phyloP scores from a whole-genome alignment of 1,140 invertebrate species.

The Drosophila oshimai region DNA sequence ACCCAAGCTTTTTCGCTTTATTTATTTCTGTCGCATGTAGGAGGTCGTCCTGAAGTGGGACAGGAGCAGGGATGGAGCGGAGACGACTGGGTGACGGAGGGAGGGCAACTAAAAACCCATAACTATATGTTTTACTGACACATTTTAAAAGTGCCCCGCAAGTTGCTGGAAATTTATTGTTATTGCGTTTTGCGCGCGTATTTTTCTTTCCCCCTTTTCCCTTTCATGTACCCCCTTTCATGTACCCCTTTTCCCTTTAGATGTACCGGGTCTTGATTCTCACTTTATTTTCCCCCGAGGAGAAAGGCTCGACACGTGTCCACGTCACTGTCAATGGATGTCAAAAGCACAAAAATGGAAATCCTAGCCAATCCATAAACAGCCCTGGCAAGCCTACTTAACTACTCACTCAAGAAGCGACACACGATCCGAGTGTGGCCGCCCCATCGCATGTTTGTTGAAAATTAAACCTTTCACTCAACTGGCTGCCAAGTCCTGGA shows the following conservation, averaged over 20 bases:
- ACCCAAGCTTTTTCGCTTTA: slow-evolving; percentile 30
- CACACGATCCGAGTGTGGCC: slow-evolving; percentile 28
- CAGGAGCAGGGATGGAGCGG: too few relatives aligned
- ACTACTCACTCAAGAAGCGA: slow-evolving; percentile 65
- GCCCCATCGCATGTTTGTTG: slow-evolving; percentile 52
- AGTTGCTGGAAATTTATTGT: slow-evolving; percentile 70
- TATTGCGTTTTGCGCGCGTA: slow-evolving; percentile 62
- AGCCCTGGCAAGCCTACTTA: slow-evolving; percentile 70
- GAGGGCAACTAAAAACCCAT: slow-evolving; percentile 64
- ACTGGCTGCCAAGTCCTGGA: slow-evolving; percentile 42
- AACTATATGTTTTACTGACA: slow-evolving; percentile 76
- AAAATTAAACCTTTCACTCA: slow-evolving; percentile 74
- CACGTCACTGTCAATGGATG: slow-evolving; percentile 70
- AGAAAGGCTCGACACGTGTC: slow-evolving; percentile 58
- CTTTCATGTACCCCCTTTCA: too few relatives aligned
- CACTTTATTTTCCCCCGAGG: not conserved
- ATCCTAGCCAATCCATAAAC: slow-evolving; percentile 60
- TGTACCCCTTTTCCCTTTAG: too few relatives aligned
- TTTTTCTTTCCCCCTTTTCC: slow-evolving; percentile 11
- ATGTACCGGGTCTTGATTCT: not conserved
- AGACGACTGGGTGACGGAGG: too few relatives aligned
- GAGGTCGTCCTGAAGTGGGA: slow-evolving; percentile 18
- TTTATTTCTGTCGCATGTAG: slow-evolving; percentile 31
- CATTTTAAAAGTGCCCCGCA: slow-evolving; percentile 71
- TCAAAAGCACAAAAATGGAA: slow-evolving; percentile 69